phyloP scores from a whole-genome alignment of 2,113 vertebrate species.

The Petrocephalus zakoni region DNA sequence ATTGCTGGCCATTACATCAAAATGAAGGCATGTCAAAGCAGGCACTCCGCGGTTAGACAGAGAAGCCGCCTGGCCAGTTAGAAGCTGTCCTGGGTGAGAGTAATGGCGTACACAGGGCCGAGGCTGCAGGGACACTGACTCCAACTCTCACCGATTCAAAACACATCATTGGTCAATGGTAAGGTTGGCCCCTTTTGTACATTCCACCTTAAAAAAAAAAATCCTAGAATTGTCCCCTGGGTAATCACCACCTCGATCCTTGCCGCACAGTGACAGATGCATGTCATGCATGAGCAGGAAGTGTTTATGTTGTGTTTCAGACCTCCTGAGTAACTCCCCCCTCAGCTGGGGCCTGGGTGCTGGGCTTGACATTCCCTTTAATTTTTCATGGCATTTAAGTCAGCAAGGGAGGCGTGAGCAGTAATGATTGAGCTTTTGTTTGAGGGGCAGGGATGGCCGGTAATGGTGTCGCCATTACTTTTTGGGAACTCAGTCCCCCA shows the following conservation, averaged over 20 bases:
- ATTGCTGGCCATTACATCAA: slow-evolving; percentile 33
- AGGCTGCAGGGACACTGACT: neutral
- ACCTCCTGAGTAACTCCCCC: slow-evolving; percentile 7
- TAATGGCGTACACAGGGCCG: neutral
- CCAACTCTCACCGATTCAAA: neutral
- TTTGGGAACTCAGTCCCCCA: neutral
- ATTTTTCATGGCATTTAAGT: slow-evolving; percentile 13
- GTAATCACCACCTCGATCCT: neutral
- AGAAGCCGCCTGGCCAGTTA: slow-evolving; percentile 22
- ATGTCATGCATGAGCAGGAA: neutral
- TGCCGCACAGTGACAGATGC: neutral
- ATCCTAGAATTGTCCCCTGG: neutral
- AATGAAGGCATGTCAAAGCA: slow-evolving; percentile 27
- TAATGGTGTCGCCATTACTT: neutral
- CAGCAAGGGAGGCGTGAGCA: neutral
- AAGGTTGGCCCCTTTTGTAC: neutral
- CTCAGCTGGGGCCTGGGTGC: neutral
- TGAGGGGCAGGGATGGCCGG: neutral
- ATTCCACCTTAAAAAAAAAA: neutral
- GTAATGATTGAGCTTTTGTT: neutral
- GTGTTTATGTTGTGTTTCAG: slow-evolving; percentile 12
- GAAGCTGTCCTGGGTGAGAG: neutral
- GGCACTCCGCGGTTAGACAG: slow-evolving; percentile 34
- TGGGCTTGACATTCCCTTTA: neutral
- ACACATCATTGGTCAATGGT: neutral